A percentile compares a stretch with the other conserved stretches of the same genome.
These are phyloP conservation scores for Dicyrtomina minuta DNA, from an alignment of 2,888 invertebrate genomes.

Conservation along the genomic window DNA sequence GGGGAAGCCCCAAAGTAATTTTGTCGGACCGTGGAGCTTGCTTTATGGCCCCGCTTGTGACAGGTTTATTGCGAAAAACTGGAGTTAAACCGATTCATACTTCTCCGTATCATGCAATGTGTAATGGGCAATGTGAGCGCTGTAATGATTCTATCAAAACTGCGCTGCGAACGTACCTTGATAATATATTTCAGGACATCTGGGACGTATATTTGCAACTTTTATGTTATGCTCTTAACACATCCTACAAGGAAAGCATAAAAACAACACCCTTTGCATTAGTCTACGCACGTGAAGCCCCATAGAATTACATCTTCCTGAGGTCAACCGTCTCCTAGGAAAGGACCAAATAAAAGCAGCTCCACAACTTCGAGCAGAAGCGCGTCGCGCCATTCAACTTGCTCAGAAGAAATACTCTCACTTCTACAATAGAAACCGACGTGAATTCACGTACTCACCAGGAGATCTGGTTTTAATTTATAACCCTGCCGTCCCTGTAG, in stretches of 20 bases:
- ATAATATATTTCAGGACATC: background rate
- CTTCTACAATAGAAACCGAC: background rate
- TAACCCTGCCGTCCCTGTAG: conserved; percentile 5
- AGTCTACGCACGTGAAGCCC: background rate
- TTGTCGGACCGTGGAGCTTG: conserved; percentile 10
- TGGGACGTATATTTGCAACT: conserved; percentile 15
- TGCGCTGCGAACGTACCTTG: background rate
- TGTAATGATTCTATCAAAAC: background rate
- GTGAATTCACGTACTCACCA: background rate
- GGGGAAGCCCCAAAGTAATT: background rate
- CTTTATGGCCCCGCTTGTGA: background rate
- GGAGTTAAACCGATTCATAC: background rate
- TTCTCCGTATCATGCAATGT: background rate
- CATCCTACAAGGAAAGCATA: background rate
- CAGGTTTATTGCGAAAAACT: background rate
- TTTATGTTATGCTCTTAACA: background rate
- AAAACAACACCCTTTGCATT: conserved; percentile 20
- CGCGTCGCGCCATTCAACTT: background rate
- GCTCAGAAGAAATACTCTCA: conserved; percentile 10
- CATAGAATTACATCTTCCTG: background rate
- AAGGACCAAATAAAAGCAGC: background rate
- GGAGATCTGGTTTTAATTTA: conserved; percentile 4
- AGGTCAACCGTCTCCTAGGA: background rate
- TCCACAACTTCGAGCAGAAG: background rate
- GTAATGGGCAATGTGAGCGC: background rate